phyloP scores from a whole-genome alignment of 2,113 vertebrate genomes.

The Seriola dumerili region DNA sequence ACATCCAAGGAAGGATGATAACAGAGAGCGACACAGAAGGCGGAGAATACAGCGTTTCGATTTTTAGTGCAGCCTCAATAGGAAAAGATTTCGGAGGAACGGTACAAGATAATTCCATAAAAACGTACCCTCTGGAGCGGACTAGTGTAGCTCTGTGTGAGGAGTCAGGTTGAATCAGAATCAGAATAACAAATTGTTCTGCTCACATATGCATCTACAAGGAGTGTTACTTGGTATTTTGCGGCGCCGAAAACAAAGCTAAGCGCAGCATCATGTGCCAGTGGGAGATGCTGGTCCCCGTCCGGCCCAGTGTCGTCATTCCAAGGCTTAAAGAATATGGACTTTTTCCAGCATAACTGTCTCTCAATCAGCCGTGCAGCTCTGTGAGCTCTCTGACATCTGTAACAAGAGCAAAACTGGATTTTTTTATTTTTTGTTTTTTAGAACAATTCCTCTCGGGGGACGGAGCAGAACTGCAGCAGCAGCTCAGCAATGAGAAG shows the following conservation, averaged over 20 bases:
- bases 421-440: background rate
- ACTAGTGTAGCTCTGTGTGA: slow-evolving; percentile 11
- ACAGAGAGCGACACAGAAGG: slow-evolving; percentile 32
- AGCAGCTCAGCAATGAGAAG: slow-evolving; percentile 8
- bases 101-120: slow-evolving; percentile 66
- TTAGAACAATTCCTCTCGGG: slow-evolving; percentile 11
- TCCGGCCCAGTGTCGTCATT: background rate
- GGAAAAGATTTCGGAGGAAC: slow-evolving; percentile 30
- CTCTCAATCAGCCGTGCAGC: background rate
- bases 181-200: slow-evolving; percentile 7
- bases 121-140: slow-evolving; percentile 46
- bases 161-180: slow-evolving; percentile 30
- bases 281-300: background rate
- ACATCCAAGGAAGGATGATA: slow-evolving; percentile 45
- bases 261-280: background rate
- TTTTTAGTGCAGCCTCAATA: slow-evolving; percentile 29
- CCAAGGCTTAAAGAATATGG: background rate
- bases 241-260: slow-evolving; percentile 11
- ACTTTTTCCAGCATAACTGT: background rate
- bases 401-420: slow-evolving; percentile 39
- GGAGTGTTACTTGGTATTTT: slow-evolving; percentile 21
- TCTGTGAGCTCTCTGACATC: slow-evolving; percentile 14
- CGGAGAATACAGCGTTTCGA: slow-evolving; percentile 41
- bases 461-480: slow-evolving; percentile 26
- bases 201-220: slow-evolving; percentile 14